Evolutionary conservation across 2,113 vertebrate genomes (phyloP).

Genomic region (Castor canadensis): DNA sequence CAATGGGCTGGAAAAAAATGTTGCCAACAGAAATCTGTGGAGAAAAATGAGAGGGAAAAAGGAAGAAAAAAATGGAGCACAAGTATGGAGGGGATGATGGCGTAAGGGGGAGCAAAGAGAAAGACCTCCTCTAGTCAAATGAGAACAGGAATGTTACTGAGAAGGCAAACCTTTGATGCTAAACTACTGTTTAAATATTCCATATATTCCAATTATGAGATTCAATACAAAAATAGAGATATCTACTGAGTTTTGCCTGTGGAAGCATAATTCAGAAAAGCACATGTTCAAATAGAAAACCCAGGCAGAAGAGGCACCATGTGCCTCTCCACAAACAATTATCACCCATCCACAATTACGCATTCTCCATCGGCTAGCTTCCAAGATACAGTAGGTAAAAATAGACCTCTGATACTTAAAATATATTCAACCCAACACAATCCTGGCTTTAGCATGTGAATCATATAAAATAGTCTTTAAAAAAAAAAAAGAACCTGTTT

Average conservation of each 20-base stretch:
- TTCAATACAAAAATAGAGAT: conserved; percentile 89
- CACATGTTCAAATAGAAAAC: conserved; percentile 86
- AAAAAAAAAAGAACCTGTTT: conserved; percentile 71
- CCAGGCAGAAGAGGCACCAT: conserved; percentile 74
- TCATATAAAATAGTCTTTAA: conserved; percentile 80
- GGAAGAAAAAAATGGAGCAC: neutral
- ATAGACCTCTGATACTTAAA: conserved; percentile 86
- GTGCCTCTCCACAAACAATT: conserved; percentile 72
- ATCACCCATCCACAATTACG: conserved; percentile 79
- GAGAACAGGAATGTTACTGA: conserved; percentile 80
- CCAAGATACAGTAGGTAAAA: conserved; percentile 86
- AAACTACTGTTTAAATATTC: conserved; percentile 84
- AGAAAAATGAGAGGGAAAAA: neutral
- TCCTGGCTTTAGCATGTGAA: conserved; percentile 80
- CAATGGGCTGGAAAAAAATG: conserved; percentile 23
- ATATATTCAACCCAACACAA: conserved; percentile 83
- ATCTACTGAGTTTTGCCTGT: conserved; percentile 84
- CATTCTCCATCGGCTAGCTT: conserved; percentile 77
- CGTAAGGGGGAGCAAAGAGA: neutral
- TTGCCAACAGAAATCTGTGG: conserved; percentile 53
- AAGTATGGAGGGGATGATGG: neutral
- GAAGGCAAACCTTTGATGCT: conserved; percentile 74
- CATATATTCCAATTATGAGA: conserved; percentile 82
- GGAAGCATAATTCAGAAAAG: conserved; percentile 87
- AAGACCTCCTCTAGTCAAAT: conserved; percentile 72